phyloP scores from a whole-genome alignment of 2,888 invertebrate species.

The Eudemis profundana region DNA sequence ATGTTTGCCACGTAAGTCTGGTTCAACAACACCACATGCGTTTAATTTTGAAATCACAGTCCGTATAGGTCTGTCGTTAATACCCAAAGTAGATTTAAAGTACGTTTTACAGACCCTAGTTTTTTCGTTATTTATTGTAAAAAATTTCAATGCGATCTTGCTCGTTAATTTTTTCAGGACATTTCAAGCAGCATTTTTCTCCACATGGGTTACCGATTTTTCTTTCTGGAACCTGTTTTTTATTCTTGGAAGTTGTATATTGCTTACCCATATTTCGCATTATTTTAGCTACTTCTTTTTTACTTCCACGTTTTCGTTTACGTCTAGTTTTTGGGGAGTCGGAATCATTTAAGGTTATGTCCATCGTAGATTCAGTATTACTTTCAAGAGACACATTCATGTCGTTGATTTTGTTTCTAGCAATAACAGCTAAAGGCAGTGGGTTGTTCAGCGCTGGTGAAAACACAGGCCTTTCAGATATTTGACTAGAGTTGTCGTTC shows the following conservation, averaged over 20 bases:
- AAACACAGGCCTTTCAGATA: neutral
- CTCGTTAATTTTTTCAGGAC: too few species aligned
- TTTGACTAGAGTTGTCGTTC: neutral
- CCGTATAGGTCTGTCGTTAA: slow-evolving; percentile 42
- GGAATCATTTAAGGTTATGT: neutral
- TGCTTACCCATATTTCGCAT: neutral
- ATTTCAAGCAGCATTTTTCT: neutral
- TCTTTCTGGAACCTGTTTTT: neutral
- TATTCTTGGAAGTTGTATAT: slow-evolving; percentile 4
- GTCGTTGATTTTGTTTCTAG: neutral
- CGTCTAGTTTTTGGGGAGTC: neutral
- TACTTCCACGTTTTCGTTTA: slow-evolving; percentile 1
- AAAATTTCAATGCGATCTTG: too few species aligned
- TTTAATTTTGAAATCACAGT: slow-evolving; percentile 33
- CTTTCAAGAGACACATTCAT: too few species aligned
- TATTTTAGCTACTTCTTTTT: neutral
- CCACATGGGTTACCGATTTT: neutral
- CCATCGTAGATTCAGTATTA: neutral
- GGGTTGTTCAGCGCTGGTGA: neutral
- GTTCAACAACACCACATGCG: slow-evolving; percentile 17
- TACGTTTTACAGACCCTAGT: slow-evolving; percentile 34
- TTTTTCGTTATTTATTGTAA: slow-evolving; percentile 25
- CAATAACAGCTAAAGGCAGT: neutral
- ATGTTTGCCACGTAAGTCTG: slow-evolving; percentile 33
- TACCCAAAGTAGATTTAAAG: slow-evolving; percentile 36